These are phyloP conservation scores for Sinhomidia bicolor DNA, from an alignment of 2,888 invertebrate species.

Conservation along the genomic window DNA sequence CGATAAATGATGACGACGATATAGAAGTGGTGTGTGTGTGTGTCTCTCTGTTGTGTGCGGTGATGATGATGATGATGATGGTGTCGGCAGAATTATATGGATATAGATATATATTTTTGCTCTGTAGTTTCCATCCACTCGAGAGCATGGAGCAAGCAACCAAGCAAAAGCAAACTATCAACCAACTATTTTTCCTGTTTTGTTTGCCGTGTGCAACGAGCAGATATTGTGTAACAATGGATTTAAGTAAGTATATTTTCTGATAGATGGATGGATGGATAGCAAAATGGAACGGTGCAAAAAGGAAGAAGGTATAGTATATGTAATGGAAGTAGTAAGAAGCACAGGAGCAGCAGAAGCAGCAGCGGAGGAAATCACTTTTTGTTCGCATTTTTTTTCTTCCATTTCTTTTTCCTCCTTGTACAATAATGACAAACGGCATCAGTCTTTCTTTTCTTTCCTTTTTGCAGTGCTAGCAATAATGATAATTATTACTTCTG, in stretches of 20 bases:
- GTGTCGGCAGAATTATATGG: too few species aligned
- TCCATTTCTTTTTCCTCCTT: neutral
- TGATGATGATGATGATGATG: too few species aligned
- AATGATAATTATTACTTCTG: conserved; percentile 38
- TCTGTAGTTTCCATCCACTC: too few species aligned
- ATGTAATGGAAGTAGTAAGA: too few species aligned
- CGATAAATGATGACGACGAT: conserved; percentile 7
- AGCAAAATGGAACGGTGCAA: too few species aligned
- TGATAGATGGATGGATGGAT: neutral
- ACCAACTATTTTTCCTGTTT: too few species aligned
- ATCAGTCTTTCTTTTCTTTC: too few species aligned
- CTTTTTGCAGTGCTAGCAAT: neutral
- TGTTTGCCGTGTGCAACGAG: neutral
- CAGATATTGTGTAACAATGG: neutral
- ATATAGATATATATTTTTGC: neutral
- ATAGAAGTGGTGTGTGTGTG: neutral
- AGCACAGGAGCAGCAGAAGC: neutral
- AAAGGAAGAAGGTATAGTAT: neutral
- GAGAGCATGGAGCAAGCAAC: neutral
- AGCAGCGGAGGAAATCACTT: conserved; percentile 9
- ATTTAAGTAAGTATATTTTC: too few species aligned
- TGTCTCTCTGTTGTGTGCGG: too few species aligned
- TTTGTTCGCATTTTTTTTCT: too few species aligned
- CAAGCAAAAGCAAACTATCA: too few species aligned
- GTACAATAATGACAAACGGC: neutral